Conservation (phyloP, 2,888 invertebrate genomes). For the Drosophila mayaguana region DNA sequence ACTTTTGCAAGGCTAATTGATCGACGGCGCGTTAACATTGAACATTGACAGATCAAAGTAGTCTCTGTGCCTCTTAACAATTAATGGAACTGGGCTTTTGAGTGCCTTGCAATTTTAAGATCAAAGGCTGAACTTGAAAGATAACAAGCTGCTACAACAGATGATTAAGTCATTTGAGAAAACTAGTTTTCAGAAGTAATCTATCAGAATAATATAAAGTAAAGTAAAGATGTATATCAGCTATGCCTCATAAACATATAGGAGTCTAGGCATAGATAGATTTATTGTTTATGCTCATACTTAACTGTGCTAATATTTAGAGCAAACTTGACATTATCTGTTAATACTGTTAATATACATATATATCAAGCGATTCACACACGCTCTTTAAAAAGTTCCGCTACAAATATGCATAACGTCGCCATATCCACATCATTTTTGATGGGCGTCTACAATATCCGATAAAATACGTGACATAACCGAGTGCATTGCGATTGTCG, state of each 20-base stretch:
- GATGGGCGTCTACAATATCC: conserved; percentile 33
- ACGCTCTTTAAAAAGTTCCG: conserved; percentile 17
- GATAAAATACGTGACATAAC: conserved; percentile 58
- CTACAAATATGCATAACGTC: conserved; percentile 4
- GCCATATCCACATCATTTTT: conserved; percentile 26
- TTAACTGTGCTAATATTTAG: conserved; percentile 17
- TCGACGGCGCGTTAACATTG: conserved; percentile 55
- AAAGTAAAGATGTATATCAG: background rate
- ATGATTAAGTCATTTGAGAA: conserved; percentile 5
- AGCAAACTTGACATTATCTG: conserved; percentile 8
- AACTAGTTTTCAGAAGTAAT: background rate
- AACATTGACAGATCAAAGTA: conserved; percentile 57
- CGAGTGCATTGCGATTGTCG: conserved; percentile 46
- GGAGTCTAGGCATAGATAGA: background rate
- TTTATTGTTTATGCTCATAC: background rate
- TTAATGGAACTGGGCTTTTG: conserved; percentile 15
- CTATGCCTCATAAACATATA: background rate
- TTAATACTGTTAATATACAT: background rate
- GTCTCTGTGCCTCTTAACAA: conserved; percentile 15
- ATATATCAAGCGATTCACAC: conserved; percentile 22
- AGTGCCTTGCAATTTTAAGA: conserved; percentile 4
- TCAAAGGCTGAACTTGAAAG: conserved; percentile 10
- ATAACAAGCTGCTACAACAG: conserved; percentile 10
- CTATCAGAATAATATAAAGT: background rate
- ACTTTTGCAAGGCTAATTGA: conserved; percentile 49